Evolutionary conservation across 2,113 vertebrate genomes (phyloP).

Genomic region (Zingel zingel): DNA sequence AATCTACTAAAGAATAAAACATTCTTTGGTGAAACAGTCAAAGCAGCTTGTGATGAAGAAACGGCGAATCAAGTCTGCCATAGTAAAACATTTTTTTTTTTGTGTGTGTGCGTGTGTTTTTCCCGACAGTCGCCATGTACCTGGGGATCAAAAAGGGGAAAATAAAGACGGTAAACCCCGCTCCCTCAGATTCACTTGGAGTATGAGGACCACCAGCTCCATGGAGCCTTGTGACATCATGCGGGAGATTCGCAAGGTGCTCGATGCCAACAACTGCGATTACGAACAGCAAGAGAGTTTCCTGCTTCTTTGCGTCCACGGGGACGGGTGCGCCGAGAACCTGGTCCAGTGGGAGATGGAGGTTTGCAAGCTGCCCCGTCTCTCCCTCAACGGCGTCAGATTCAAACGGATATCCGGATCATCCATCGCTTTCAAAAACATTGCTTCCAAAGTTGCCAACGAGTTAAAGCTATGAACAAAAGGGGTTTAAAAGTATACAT

Average conservation of each 20-base stretch:
- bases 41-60: neutral
- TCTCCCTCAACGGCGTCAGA: constrained; percentile 98
- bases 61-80: neutral
- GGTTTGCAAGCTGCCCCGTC: constrained; percentile 98
- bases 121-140: constrained; percentile 94
- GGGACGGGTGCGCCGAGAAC: constrained; percentile 92
- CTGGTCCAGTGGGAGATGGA: constrained; percentile 99
- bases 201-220: constrained; percentile 99
- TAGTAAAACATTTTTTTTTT: fast-evolving
- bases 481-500: constrained; percentile 74
- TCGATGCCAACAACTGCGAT: constrained; percentile 98
- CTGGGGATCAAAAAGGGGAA: constrained; percentile 97
- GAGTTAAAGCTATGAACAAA: constrained; percentile 97
- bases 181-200: constrained; percentile 98
- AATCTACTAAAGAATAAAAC: neutral
- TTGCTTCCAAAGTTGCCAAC: constrained; percentile 99
- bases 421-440: constrained; percentile 99
- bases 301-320: constrained; percentile 96
- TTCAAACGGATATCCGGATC: constrained; percentile 99
- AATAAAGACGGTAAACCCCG: constrained; percentile 96
- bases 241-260: constrained; percentile 96
- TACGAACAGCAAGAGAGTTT: constrained; percentile 97
- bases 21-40: neutral
- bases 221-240: constrained; percentile 98
- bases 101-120: neutral